Conservation (phyloP, 2,797 vertebrate genomes). For the Anableps anableps region DNA sequence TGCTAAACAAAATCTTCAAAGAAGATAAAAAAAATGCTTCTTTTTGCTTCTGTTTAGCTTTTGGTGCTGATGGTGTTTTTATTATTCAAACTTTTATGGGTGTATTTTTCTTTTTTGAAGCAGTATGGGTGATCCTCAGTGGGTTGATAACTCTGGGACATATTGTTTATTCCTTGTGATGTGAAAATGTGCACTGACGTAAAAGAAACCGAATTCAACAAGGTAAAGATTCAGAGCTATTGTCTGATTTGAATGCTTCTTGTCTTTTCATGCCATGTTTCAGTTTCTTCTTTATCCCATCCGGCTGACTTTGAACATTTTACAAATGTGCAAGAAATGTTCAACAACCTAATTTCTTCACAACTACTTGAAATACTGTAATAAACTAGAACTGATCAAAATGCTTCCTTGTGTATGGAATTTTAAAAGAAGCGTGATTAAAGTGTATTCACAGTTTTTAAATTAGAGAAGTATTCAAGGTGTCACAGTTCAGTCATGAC, state of each 20-base stretch:
- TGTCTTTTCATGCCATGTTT: slow-evolving; percentile 92
- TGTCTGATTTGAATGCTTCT: slow-evolving; percentile 89
- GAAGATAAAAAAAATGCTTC: not conserved
- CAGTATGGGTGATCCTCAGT: slow-evolving; percentile 73
- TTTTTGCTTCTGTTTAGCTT: slow-evolving; percentile 47
- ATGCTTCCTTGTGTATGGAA: slow-evolving; percentile 18
- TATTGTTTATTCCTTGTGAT: slow-evolving; percentile 67
- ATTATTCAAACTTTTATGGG: slow-evolving; percentile 42
- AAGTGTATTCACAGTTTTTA: not conserved
- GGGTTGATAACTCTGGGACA: slow-evolving; percentile 48
- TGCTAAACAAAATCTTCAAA: slow-evolving; percentile 77
- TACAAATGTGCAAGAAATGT: slow-evolving; percentile 80
- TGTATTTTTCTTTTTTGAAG: slow-evolving; percentile 59
- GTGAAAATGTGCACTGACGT: slow-evolving; percentile 91
- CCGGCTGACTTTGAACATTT: slow-evolving; percentile 89
- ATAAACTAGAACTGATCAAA: slow-evolving; percentile 93
- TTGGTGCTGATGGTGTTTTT: slow-evolving; percentile 82
- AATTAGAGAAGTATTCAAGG: not conserved
- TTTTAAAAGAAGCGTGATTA: not conserved
- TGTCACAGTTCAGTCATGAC: not conserved
- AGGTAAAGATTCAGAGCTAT: slow-evolving; percentile 86
- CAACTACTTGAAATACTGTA: slow-evolving; percentile 96
- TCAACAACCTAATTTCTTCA: slow-evolving; percentile 90
- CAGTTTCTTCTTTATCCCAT: slow-evolving; percentile 70
- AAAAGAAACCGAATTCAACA: slow-evolving; percentile 69